Conservation (phyloP, 2,888 invertebrate species). For the Lampropteryx suffumata region DNA sequence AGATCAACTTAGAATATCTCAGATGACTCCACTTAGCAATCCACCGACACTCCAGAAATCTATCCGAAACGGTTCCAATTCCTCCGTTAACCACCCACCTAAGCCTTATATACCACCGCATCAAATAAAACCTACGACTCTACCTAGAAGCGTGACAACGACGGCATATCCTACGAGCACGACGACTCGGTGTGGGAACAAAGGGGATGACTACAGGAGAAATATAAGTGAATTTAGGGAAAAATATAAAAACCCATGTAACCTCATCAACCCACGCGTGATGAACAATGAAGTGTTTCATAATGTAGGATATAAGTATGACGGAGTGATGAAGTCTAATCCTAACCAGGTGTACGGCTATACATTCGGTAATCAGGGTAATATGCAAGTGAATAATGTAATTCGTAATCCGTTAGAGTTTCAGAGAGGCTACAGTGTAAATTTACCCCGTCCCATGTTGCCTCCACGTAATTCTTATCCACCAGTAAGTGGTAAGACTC, state of each 20-base stretch:
- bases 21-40: constrained; percentile 62
- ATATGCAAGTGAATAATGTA: constrained; percentile 73
- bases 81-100: constrained; percentile 75
- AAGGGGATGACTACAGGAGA: constrained; percentile 82
- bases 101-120: constrained; percentile 69
- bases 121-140: constrained; percentile 73
- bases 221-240: constrained; percentile 85
- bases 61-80: constrained; percentile 65
- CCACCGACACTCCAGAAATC: constrained; percentile 63
- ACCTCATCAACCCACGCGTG: constrained; percentile 59
- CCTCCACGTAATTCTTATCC: constrained; percentile 85
- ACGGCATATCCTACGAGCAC: constrained; percentile 74
- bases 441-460: constrained; percentile 82
- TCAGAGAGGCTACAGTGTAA: constrained; percentile 81
- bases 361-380: constrained; percentile 82
- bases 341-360: constrained; percentile 78
- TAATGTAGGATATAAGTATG: constrained; percentile 73
- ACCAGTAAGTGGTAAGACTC: constrained; percentile 81
- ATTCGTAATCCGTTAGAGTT: constrained; percentile 82
- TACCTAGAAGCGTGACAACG: constrained; percentile 77
- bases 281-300: constrained; percentile 75
- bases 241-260: constrained; percentile 84
- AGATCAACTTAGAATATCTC: constrained; percentile 87
- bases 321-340: constrained; percentile 66
- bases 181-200: constrained; percentile 64